A percentile compares a stretch with the other conserved stretches of the same genome.
Evolutionary conservation across 1,140 invertebrate species (phyloP).

Genomic region (Homalodisca vitripennis): DNA sequence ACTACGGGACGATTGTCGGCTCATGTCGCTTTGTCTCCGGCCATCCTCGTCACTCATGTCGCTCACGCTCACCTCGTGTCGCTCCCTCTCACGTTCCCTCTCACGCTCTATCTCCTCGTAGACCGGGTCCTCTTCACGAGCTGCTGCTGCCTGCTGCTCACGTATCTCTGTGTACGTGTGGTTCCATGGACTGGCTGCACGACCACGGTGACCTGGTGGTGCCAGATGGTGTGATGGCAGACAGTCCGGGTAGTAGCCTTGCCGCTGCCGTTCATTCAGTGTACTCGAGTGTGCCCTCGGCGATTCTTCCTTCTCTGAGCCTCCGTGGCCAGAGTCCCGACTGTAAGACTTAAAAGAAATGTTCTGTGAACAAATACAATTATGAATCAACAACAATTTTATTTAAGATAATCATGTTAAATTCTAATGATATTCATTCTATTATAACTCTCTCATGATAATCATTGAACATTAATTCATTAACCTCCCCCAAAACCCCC

Average conservation of each 20-base stretch:
- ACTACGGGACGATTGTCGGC: slow-evolving; percentile 71
- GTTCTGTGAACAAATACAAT: slow-evolving; percentile 57
- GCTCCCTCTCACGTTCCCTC: slow-evolving; percentile 44
- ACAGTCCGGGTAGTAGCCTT: slow-evolving; percentile 45
- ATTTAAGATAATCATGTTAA: too few species aligned
- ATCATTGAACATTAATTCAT: too few species aligned
- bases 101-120: slow-evolving; percentile 77
- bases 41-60: slow-evolving; percentile 78
- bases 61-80: slow-evolving; percentile 66
- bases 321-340: slow-evolving; percentile 61
- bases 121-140: slow-evolving; percentile 68
- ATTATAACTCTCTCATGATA: too few species aligned
- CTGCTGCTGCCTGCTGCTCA: slow-evolving; percentile 49
- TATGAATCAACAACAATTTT: too few species aligned
- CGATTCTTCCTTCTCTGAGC: slow-evolving; percentile 64
- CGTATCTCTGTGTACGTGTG: slow-evolving; percentile 63
- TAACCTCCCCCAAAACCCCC: too few species aligned
- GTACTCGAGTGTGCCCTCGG: slow-evolving; percentile 53
- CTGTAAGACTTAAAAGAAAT: slow-evolving; percentile 70
- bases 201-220: slow-evolving; percentile 35
- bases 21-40: slow-evolving; percentile 73
- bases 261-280: slow-evolving; percentile 44
- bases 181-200: slow-evolving; percentile 50
- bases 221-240: slow-evolving; percentile 43
- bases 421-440: too few species aligned